A percentile compares a stretch with the other conserved stretches of the same genome.
Conservation (phyloP, 2,888 invertebrate genomes). For the Limnephilus rhombicus region DNA sequence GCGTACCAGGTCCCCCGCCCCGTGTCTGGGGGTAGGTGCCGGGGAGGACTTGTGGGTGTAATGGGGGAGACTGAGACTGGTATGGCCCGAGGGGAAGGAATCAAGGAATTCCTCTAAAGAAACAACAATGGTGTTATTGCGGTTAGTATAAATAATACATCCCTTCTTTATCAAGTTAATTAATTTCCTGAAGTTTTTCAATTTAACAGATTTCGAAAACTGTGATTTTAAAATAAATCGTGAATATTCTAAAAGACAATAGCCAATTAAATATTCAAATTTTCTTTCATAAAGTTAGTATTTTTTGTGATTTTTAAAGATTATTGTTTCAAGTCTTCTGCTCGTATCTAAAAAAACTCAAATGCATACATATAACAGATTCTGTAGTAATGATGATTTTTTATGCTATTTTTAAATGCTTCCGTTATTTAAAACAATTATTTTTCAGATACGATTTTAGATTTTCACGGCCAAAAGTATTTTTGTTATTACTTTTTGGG, state of each 20-base stretch:
- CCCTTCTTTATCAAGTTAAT: constrained; percentile 20
- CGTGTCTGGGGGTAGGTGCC: not conserved
- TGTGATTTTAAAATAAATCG: not conserved
- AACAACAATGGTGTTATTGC: constrained; percentile 42
- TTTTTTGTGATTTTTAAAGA: not conserved
- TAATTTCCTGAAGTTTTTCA: constrained; percentile 24
- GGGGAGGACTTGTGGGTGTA: not conserved
- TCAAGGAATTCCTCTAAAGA: constrained; percentile 33
- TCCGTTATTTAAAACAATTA: no score
- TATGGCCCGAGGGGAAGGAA: constrained; percentile 42
- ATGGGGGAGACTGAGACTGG: not conserved
- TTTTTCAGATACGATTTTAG: no score
- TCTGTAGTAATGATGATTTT: no score
- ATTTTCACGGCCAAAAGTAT: no score
- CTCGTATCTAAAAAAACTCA: no score
- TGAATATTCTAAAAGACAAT: not conserved
- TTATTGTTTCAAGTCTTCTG: not conserved
- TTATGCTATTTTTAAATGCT: no score
- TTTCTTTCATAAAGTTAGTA: not conserved
- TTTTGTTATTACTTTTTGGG: no score
- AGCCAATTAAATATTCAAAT: not conserved
- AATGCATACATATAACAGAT: no score
- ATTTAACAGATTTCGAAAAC: not conserved
- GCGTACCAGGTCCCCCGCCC: constrained; percentile 23
- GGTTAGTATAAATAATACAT: constrained; percentile 35